These are phyloP conservation scores for Montifringilla adamsi DNA, from an alignment of 2,113 vertebrate genomes.

Conservation along the genomic window DNA sequence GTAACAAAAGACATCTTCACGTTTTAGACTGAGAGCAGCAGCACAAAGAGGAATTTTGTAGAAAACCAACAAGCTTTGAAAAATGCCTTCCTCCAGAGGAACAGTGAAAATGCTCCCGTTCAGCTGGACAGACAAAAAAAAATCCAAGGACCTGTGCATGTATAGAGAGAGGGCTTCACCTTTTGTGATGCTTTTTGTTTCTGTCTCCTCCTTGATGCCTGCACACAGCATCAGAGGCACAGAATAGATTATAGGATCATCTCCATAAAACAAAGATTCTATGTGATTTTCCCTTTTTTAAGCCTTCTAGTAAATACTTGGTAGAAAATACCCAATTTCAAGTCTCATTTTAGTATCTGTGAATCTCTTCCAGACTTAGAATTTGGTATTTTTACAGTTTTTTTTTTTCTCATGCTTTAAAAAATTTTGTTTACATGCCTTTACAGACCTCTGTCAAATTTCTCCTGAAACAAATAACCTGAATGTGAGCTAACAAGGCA, in stretches of 20 bases:
- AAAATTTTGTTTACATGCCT: not conserved
- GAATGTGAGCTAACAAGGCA: not conserved
- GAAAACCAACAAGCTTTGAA: not conserved
- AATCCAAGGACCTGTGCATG: not conserved
- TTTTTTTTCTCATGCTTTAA: not conserved
- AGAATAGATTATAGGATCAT: not conserved
- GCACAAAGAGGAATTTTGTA: not conserved
- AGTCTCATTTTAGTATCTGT: not conserved
- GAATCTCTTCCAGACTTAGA: not conserved
- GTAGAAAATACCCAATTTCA: not conserved
- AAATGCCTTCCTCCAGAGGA: not conserved
- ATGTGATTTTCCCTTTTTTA: not conserved
- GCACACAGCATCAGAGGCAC: not conserved
- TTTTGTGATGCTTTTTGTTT: not conserved
- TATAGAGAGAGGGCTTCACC: not conserved
- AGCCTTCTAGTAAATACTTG: not conserved
- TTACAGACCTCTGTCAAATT: not conserved
- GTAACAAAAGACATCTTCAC: not conserved
- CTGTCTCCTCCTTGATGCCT: not conserved
- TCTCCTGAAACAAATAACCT: not conserved
- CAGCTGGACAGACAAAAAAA: not conserved
- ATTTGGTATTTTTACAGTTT: not conserved
- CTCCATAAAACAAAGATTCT: not conserved
- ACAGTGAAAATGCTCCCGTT: not conserved
- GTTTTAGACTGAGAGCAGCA: not conserved